Base-by-base conservation (phyloP, 2,888 invertebrate genomes). In the Cheilosia soror region DNA sequence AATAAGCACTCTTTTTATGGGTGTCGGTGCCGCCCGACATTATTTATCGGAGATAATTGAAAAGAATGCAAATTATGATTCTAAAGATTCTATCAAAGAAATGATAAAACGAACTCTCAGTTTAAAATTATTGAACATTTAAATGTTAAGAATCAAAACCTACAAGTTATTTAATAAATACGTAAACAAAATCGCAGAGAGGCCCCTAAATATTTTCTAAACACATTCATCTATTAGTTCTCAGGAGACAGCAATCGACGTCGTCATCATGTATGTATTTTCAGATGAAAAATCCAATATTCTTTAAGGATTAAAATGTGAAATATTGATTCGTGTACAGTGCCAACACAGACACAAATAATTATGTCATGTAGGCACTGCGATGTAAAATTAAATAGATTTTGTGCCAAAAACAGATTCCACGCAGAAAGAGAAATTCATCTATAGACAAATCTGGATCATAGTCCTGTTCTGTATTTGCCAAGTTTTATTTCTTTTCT, bases 271-370 rank as follows among this genome's bases (percentile, higher is more conserved):
- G n/a, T 5, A 6, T n/a, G n/a, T 13, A 5, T 44, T 44, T 44
- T n/a, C n/a, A 5, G 47, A 47, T 47, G 47, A 47, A 15, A 47
- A 47, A 47, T 47, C 20, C 47, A 47, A 47, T 47, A 47, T 15
- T 15, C 47, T 42, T n/a, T 42, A 47, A 7, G 42, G 42, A 42
- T 44, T 65, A 62, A 60, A 49, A 77, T 49, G 66, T 37, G 58
- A 65, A 71, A 65, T 60, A 77, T 82, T 71, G 77, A 82, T 77
- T 71, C 77, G 65, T 37, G 40, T 42, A 13, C n/a, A 47, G 20
- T 20, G 2, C 40, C 49, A n/a, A 47, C 47, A 47, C 47, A 15
- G 15, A 0, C 31, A 57, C 40, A 47, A 33, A 31, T 9, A 15
- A 5, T 27, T 51, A 11, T 25, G 27, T 7, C 9, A 58, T 11